Percentiles rank a stretch among this genome's conserved stretches.
Evolutionary conservation across 2,113 vertebrate species (phyloP).

Genomic region (Hydropotes inermis): DNA sequence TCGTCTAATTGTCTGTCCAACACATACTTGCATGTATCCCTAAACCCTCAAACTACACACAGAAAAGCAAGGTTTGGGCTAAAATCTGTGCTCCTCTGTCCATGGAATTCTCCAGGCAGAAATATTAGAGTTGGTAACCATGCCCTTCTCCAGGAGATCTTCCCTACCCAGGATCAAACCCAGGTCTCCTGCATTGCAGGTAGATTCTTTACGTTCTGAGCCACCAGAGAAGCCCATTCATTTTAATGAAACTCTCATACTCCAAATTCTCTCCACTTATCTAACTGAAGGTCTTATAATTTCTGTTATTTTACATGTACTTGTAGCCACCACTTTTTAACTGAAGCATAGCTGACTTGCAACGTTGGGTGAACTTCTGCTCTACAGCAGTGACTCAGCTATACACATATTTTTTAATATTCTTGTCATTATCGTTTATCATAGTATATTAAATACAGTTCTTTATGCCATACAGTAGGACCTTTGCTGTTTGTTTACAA

Average conservation of each 20-base stretch:
- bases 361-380: background rate
- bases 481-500: background rate
- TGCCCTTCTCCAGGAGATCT: background rate
- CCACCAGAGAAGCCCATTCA: background rate
- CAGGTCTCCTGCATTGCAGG: background rate
- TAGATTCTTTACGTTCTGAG: background rate
- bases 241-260: background rate
- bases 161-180: background rate
- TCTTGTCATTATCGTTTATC: background rate
- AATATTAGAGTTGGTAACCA: background rate
- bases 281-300: background rate
- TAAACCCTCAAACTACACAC: background rate
- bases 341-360: background rate
- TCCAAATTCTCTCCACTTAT: background rate
- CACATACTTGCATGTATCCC: background rate
- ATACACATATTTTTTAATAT: background rate
- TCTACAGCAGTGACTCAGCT: background rate
- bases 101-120: background rate
- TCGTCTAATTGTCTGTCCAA: background rate
- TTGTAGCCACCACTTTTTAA: background rate
- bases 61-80: background rate
- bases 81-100: background rate
- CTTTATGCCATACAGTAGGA: background rate
- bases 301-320: background rate
- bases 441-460: background rate